Base-by-base conservation (phyloP, 1,140 invertebrate genomes). In the Vollenhovia emeryi region DNA sequence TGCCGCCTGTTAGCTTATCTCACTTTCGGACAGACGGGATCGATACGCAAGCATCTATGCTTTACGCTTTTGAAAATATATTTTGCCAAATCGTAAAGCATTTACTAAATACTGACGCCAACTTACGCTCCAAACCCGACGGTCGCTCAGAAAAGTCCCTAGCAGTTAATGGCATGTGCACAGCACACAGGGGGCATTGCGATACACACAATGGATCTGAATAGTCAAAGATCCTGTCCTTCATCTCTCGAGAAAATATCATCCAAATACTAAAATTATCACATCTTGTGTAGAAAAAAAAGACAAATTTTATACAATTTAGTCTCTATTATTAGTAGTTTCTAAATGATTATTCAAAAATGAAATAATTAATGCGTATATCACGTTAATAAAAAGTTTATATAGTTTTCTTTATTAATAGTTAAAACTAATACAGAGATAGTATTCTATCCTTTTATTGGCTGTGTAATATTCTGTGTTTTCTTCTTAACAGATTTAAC, bases 401-500 rank as follows among this genome's bases (percentile, higher is more conserved):
- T 6, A 6, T 36, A 30, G 40, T 64, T 86, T 33, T 76, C 27
- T 83, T 33, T 64, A 21, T 40, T 8, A 24, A 45, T 45, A 24
- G 11, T 50, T 50, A 50, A 1, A 50, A 50, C 11, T 73, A 30
- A 40, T 66, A 57, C 4, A 48, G 8, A 11, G 0, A 59, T 24
- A 45, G 57, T 57, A 11, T 15, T 4, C 45, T 36, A 88, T 89
- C 74, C 82, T 86, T 93, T 93, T 86, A 91, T 89, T 48, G 82
- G 64, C 68, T 86, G 89, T 40, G 68, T 62, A 6, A 93, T 87
- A 86, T 93, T 93, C 87, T 92, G 86, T 3, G 96, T 95, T 95
- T 97, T 97, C 62, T 95, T 95, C 94, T 98, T 97, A 24, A 98
- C 95, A 92, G 96, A 97, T 94, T 97, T 97, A 8, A 98, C 96